phyloP scores from a whole-genome alignment of 2,797 vertebrate species.

The Dicrostonyx torquatus region DNA sequence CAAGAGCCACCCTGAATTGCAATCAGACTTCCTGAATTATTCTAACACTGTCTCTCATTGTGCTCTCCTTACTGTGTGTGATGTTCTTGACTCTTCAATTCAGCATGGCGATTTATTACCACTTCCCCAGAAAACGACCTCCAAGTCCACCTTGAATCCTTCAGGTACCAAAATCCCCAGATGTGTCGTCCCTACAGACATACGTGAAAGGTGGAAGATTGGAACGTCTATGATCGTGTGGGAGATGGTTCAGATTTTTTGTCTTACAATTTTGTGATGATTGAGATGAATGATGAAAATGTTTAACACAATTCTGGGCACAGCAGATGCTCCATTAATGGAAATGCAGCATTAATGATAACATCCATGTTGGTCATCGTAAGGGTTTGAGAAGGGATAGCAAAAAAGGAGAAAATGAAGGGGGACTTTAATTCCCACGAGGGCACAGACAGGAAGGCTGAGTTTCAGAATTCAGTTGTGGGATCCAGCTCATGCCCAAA shows the following conservation, averaged over 20 bases:
- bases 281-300: constrained; percentile 13
- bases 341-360: neutral
- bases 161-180: constrained; percentile 2
- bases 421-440: constrained; percentile 59
- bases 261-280: constrained; percentile 61
- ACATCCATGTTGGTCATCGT: neutral
- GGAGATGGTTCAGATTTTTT: constrained; percentile 22
- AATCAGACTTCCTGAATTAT: neutral
- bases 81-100: neutral
- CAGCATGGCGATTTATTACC: neutral
- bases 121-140: neutral
- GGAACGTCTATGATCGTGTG: neutral
- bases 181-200: constrained; percentile 37
- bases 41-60: neutral
- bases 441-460: constrained; percentile 57
- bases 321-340: neutral
- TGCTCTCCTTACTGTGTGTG: neutral
- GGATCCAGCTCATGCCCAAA: constrained; percentile 63
- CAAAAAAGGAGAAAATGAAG: neutral
- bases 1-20: neutral
- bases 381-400: neutral
- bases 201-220: neutral
- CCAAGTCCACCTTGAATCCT: neutral
- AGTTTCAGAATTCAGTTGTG: constrained; percentile 66
- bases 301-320: neutral